Evolutionary conservation across 2,888 invertebrate genomes (phyloP).

Genomic region (Melipona bicolor): DNA sequence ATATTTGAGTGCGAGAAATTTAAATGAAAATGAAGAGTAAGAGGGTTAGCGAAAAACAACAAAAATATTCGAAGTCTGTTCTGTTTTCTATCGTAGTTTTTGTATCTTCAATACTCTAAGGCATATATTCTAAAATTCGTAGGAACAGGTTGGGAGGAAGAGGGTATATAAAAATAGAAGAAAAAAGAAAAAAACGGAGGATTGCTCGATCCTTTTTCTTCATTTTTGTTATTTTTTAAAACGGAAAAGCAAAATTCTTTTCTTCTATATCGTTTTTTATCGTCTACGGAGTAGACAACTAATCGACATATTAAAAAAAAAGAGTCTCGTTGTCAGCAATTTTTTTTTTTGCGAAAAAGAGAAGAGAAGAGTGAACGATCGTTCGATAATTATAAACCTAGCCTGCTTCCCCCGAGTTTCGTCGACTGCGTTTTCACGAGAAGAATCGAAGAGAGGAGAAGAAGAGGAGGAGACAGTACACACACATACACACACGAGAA

Average conservation of each 20-base stretch:
- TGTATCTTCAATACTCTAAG: slow-evolving; percentile 83
- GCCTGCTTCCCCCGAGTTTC: slow-evolving; percentile 48
- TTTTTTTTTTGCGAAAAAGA: not conserved
- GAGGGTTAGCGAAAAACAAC: slow-evolving; percentile 10
- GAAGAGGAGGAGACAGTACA: not conserved
- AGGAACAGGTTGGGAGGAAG: slow-evolving; percentile 55
- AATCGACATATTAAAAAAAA: not conserved
- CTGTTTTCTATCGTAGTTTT: slow-evolving; percentile 84
- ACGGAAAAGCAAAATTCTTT: not conserved
- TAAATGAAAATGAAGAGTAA: slow-evolving; percentile 56
- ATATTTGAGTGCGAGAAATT: slow-evolving; percentile 79
- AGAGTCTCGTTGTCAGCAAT: not conserved
- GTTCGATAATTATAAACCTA: slow-evolving; percentile 36
- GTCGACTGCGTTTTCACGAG: slow-evolving; percentile 50
- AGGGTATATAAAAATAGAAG: not conserved
- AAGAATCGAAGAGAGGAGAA: not conserved
- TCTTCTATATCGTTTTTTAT: not conserved
- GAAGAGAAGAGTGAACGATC: not conserved
- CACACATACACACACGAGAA: not conserved
- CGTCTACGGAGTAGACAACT: not conserved
- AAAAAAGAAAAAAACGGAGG: not conserved
- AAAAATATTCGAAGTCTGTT: slow-evolving; percentile 80
- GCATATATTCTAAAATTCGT: slow-evolving; percentile 76
- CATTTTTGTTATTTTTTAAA: not conserved
- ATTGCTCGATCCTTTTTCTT: slow-evolving; percentile 2